Evolutionary conservation across 1,140 invertebrate species (phyloP), one percentile per base, ranked within the genome.

Genomic region (Platyscapa corneri): DNA sequence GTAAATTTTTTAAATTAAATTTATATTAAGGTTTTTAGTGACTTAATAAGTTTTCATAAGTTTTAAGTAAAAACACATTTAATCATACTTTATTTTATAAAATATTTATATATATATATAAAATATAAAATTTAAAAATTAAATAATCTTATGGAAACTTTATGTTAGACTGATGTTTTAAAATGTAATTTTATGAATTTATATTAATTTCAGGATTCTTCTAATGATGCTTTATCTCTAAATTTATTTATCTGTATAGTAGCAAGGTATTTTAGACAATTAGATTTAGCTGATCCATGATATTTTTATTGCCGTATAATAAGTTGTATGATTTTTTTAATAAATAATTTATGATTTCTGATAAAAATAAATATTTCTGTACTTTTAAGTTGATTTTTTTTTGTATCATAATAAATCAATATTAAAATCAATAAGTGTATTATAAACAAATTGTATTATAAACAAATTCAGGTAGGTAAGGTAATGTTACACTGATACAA

Each of bases 241-340:
- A 95, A 95, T 90, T 91, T 95, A 56, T 93, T 96, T 72, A 95
- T 96, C 82, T 95, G 94, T 87, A 88, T 96, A 64, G 94, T 96
- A 32, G 93, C 94, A 64, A 92, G 93, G 86, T 95, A 95, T 89
- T 96, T 95, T 90, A 93, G 94, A 84, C 95, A 96, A 89, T 91
- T 93, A 49, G 95, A 96, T 90, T 90, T 96, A 84, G 94, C 93
- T 7, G 95, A 95, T 88, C 49, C 89, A 64, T 92, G 70, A 90
- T 74, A 84, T 72, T 79, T 84, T 74, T 85, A 87, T 86, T 84
- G 39, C 76, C 83, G 49, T 64, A 84, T 80, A 64, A 82, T 60
- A 30, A 81, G 84, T 23, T 80, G 60, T 79, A 84, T 60, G 49
- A 46, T 76, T 56, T 84, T 46, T 84, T 34, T 76, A 37, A 87